Evolutionary conservation across 2,888 invertebrate species (phyloP).

Genomic region (Pristionchus entomophagus): DNA sequence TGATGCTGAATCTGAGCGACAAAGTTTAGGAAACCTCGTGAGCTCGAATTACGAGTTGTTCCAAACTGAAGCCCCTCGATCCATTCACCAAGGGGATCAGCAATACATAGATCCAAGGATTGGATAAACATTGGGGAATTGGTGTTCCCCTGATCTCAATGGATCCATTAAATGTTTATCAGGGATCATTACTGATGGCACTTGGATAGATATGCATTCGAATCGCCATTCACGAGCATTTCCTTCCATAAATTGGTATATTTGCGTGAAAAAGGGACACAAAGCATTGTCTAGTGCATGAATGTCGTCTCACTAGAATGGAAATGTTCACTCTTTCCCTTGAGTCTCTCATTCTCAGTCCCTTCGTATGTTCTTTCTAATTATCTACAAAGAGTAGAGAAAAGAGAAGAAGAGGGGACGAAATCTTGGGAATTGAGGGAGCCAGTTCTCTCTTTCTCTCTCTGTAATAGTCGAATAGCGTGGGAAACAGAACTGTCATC

Average conservation of each 20-base stretch:
- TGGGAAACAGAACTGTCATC: slow-evolving; percentile 1
- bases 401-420: neutral
- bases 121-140: neutral
- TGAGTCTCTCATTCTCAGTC: neutral
- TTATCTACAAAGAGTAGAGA: slow-evolving; percentile 32
- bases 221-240: neutral
- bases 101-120: neutral
- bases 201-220: neutral
- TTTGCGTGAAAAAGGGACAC: neutral
- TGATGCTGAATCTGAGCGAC: too few relatives aligned
- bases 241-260: neutral
- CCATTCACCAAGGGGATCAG: neutral
- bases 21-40: too few relatives aligned
- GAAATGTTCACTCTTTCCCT: slow-evolving; percentile 5
- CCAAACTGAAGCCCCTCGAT: slow-evolving; percentile 23
- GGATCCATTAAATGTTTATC: neutral
- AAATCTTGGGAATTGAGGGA: slow-evolving; percentile 22
- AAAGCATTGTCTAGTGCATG: neutral
- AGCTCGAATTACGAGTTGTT: neutral
- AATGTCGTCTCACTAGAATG: neutral
- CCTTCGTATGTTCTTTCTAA: slow-evolving; percentile 43
- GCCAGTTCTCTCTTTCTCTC: neutral
- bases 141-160: neutral
- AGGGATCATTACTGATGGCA: neutral
- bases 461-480: neutral